Base-by-base conservation (phyloP, 2,797 vertebrate species). In the Luscinia luscinia region DNA sequence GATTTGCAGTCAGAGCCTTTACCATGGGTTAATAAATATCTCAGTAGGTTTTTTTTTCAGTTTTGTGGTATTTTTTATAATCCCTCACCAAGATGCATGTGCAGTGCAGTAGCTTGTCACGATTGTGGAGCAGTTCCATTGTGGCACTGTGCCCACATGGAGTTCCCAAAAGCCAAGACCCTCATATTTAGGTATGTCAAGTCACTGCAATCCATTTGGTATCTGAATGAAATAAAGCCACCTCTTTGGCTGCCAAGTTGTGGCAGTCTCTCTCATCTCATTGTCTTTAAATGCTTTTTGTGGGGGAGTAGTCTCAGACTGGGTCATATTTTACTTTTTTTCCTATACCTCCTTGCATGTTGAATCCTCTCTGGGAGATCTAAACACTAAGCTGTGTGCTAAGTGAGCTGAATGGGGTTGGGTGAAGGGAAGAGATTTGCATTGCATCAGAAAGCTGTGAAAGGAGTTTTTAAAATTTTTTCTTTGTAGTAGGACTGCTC, bases 71-170 rank as follows among this genome's bases (percentile, higher is more conserved):
- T 57, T n/a, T 67, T 67, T 79, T 41, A 20, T 20, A 46, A 45
- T 23, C 32, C 79, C 16, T 85, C 36, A 16, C 36, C 9, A 34
- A 76, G 69, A 52, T 41, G 41, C 34, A 3, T 6, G 11, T 36
- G 46, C 45, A 55, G 27, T 13, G 45, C n/a, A 18, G 34, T 52
- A 40, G 13, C 34, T 69, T 82, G 13, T 77, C 14, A 9, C 36
- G 17, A 0, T 12, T 64, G 27, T 22, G 2, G 9, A 68, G 43
- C 22, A 41, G 43, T 12, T 43, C 20, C 9, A 0, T 5, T 7
- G 28, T 66, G 67, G 38, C 11, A 0, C 40, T 69, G 43, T 79
- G 43, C 23, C 43, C 7, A 0, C 0, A 1, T 41, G 45, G 28
- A 36, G 51, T 41, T 84, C n/a, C 78, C 59, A 69, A 40, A 46